phyloP scores from a whole-genome alignment of 2,113 vertebrate species.

The Apodemus speciosus region DNA sequence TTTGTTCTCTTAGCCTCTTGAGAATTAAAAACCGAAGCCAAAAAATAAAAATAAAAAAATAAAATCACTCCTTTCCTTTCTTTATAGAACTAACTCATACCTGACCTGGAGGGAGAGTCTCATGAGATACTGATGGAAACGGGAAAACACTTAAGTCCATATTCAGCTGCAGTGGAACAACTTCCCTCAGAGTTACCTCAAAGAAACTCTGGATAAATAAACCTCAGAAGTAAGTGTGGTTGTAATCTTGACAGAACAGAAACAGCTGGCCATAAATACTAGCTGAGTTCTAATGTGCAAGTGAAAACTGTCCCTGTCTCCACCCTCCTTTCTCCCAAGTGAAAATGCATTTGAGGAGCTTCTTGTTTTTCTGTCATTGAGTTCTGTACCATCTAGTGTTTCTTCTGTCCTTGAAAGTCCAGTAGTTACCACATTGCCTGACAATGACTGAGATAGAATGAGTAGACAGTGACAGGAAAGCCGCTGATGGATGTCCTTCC shows the following conservation, averaged over 20 bases:
- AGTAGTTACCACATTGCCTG: neutral
- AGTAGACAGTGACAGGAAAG: no score
- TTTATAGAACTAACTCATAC: neutral
- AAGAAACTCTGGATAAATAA: neutral
- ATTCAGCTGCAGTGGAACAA: neutral
- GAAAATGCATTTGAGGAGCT: neutral
- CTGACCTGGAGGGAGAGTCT: neutral
- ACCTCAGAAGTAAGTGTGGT: accelerated
- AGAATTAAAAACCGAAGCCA: no score
- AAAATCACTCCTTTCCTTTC: neutral
- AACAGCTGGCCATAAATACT: neutral
- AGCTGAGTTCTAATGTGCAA: neutral
- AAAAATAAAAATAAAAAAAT: neutral
- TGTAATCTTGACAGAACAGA: neutral
- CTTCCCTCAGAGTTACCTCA: neutral
- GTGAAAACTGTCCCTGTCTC: accelerated
- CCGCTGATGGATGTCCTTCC: neutral
- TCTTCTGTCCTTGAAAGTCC: neutral
- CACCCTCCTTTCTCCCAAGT: no score
- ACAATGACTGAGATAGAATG: neutral
- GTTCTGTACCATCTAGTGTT: neutral
- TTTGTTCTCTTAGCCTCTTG: neutral
- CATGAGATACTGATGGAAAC: neutral
- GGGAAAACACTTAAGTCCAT: neutral
- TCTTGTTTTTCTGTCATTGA: accelerated